These are phyloP conservation scores for Willowsia nigromaculata DNA, from an alignment of 2,888 invertebrate species.

Conservation along the genomic window DNA sequence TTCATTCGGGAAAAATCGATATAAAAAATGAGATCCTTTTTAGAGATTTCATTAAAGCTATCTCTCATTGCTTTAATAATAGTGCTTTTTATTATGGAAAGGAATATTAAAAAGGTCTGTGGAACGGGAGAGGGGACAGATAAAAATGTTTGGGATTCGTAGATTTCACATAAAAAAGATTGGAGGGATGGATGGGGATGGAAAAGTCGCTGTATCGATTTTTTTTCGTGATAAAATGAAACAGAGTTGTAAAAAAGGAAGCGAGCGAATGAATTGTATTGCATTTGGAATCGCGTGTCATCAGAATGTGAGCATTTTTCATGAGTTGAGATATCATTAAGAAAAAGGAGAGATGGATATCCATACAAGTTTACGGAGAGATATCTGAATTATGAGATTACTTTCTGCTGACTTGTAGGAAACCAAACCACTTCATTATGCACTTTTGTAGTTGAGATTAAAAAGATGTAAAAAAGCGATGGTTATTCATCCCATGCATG, in stretches of 20 bases:
- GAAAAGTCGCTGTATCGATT: background rate
- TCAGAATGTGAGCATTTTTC: too few relatives aligned
- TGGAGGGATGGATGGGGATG: background rate
- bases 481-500: background rate
- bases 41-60: background rate
- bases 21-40: constrained; percentile 29
- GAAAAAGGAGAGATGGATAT: too few relatives aligned
- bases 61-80: background rate
- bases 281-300: too few relatives aligned
- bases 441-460: background rate
- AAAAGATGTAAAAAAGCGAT: background rate
- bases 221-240: background rate
- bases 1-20: background rate
- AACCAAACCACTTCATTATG: too few relatives aligned
- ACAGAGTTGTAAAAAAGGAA: too few relatives aligned
- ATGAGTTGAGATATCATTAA: too few relatives aligned
- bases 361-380: background rate
- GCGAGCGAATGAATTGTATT: background rate
- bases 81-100: background rate
- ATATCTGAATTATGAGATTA: too few relatives aligned
- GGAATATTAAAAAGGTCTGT: constrained; percentile 29
- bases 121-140: background rate
- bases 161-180: background rate
- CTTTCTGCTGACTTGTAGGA: background rate
- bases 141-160: background rate